phyloP scores from a whole-genome alignment of 2,888 invertebrate genomes.

The Elegia similella region DNA sequence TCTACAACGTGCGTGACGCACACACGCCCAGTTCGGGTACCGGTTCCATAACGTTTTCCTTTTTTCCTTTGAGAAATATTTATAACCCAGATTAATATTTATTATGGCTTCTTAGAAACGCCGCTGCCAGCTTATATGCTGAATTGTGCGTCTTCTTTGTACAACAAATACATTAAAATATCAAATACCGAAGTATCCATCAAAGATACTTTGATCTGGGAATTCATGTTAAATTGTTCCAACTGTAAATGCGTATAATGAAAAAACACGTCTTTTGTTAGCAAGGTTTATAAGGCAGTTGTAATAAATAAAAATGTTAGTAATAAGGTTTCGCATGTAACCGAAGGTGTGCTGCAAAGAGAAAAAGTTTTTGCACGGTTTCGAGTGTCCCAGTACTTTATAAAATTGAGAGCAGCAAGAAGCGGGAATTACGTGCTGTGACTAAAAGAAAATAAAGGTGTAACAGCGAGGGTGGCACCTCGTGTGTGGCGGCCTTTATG shows the following conservation, averaged over 20 bases:
- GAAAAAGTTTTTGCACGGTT: slow-evolving; percentile 35
- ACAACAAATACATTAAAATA: neutral
- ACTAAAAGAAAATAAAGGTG: slow-evolving; percentile 47
- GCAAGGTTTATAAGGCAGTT: slow-evolving; percentile 27
- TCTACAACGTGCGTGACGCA: slow-evolving; percentile 63
- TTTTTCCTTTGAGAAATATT: slow-evolving; percentile 46
- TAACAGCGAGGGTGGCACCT: slow-evolving; percentile 43
- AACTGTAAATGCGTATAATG: neutral
- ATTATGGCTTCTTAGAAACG: slow-evolving; percentile 40
- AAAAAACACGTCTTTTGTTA: slow-evolving; percentile 18
- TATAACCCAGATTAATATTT: slow-evolving; percentile 47
- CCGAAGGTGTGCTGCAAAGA: slow-evolving; percentile 29
- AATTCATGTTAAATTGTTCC: neutral
- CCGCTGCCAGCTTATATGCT: neutral
- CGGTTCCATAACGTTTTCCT: slow-evolving; percentile 45
- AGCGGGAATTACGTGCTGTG: slow-evolving; percentile 31
- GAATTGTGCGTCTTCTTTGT: slow-evolving; percentile 24
- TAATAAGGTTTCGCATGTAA: slow-evolving; percentile 24
- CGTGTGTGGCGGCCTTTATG: slow-evolving; percentile 50
- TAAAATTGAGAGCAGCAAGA: slow-evolving; percentile 39
- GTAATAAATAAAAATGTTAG: slow-evolving; percentile 26
- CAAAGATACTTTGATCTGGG: neutral
- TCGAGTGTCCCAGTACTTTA: slow-evolving; percentile 37
- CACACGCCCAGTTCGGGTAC: slow-evolving; percentile 44
- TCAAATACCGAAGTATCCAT: neutral